A percentile compares a stretch with the other conserved stretches of the same genome.
Conservation (phyloP, 2,797 vertebrate species). For the Potorous gilbertii region DNA sequence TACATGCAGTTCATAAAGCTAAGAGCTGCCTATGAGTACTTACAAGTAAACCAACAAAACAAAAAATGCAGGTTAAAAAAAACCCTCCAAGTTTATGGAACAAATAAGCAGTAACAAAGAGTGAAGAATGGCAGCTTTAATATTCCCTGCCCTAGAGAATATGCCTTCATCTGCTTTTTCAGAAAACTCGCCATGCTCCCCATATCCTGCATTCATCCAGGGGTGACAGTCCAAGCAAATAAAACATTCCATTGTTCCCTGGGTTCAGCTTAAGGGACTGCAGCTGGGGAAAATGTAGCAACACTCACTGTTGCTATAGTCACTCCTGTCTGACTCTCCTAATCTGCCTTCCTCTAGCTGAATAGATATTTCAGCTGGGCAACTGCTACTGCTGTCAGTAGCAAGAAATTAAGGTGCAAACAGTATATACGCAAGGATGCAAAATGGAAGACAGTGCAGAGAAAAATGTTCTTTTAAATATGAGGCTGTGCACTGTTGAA, state of each 20-base stretch:
- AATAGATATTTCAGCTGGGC: neutral
- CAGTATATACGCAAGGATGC: neutral
- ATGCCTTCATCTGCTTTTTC: neutral
- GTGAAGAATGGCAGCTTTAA: neutral
- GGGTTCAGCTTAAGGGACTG: neutral
- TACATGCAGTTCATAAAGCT: neutral
- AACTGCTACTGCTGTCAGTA: rapidly evolving
- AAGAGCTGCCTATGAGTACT: neutral
- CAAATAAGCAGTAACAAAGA: neutral
- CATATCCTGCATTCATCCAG: neutral
- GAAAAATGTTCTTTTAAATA: neutral
- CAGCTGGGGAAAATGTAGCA: neutral
- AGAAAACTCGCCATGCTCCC: neutral
- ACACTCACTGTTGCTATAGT: neutral
- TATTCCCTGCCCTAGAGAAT: neutral
- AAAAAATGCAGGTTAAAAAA: neutral
- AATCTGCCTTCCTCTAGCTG: rapidly evolving
- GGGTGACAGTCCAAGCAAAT: neutral
- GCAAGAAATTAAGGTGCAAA: neutral
- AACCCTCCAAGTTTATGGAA: neutral
- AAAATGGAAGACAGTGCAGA: neutral
- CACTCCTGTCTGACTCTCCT: neutral
- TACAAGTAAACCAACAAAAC: neutral
- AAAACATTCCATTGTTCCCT: neutral
- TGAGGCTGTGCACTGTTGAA: neutral